Conservation (phyloP, 2,113 vertebrate species). For the Burhinus oedicnemus region DNA sequence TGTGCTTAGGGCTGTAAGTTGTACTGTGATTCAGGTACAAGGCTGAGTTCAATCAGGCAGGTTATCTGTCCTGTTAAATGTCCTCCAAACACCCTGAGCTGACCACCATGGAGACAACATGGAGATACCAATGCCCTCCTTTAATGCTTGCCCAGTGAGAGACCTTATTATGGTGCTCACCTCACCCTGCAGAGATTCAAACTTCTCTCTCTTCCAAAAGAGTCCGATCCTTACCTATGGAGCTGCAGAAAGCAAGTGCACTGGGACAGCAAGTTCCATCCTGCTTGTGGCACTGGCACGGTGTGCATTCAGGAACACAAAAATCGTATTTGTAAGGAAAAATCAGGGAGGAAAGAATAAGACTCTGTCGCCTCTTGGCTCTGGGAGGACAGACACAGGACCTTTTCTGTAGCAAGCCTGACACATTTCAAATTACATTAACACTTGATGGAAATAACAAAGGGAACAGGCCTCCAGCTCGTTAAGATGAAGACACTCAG, state of each 20-base stretch:
- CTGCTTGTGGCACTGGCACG: not conserved
- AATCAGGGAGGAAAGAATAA: not conserved
- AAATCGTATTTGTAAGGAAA: not conserved
- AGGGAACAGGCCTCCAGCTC: not conserved
- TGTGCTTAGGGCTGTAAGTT: not conserved
- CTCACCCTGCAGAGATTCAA: not conserved
- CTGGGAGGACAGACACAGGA: not conserved
- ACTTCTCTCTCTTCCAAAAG: not conserved
- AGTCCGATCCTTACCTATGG: fast-evolving
- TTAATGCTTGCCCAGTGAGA: not conserved
- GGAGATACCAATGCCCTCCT: not conserved
- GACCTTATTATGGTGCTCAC: not conserved
- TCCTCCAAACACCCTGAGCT: not conserved
- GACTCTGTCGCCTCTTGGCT: not conserved
- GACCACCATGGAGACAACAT: not conserved
- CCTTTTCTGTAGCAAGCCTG: not conserved
- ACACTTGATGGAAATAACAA: not conserved
- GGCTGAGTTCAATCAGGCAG: not conserved
- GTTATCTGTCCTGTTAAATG: not conserved
- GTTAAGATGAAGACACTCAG: not conserved
- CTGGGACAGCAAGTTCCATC: not conserved
- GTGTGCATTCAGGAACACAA: not conserved
- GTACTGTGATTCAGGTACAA: not conserved
- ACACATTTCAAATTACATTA: not conserved
- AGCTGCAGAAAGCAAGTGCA: not conserved